phyloP scores from a whole-genome alignment of 2,888 invertebrate genomes.

The Acrobasis suavella region DNA sequence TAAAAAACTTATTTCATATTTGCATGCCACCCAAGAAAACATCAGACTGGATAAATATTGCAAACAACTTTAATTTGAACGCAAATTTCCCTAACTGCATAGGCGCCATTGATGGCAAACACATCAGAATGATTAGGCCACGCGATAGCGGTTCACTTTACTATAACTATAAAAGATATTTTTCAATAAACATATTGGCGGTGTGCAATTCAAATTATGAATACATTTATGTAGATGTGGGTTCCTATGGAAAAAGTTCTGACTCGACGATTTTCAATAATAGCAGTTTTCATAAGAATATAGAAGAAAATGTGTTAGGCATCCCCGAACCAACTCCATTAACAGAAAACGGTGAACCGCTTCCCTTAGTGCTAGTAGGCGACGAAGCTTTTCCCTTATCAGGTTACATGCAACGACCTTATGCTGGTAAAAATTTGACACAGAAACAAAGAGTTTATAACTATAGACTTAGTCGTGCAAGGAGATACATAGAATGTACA shows the following conservation, averaged over 20 bases:
- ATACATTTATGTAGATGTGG: constrained; percentile 17
- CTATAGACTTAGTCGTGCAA: constrained; percentile 27
- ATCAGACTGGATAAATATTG: constrained; percentile 31
- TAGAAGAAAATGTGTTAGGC: too few species aligned
- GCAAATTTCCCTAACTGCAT: constrained; percentile 28
- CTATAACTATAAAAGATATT: constrained; percentile 24
- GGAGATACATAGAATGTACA: constrained; percentile 26
- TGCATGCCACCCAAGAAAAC: constrained; percentile 34
- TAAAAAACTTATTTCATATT: constrained; percentile 32
- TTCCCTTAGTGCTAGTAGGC: constrained; percentile 29
- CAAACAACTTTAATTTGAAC: constrained; percentile 31
- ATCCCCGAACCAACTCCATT: constrained; percentile 3
- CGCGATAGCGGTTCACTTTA: constrained; percentile 31
- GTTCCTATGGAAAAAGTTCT: constrained; percentile 12
- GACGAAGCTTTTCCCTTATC: constrained; percentile 34
- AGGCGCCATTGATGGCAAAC: constrained; percentile 20
- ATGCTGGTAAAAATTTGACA: constrained; percentile 20
- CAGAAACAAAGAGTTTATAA: constrained; percentile 29
- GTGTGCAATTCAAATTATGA: constrained; percentile 16
- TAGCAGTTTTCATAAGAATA: constrained; percentile 18
- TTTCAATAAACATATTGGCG: constrained; percentile 12
- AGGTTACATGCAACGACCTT: constrained; percentile 31
- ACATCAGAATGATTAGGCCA: constrained; percentile 30
- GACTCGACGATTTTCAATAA: constrained; percentile 31
- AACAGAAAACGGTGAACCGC: constrained; percentile 28